Evolutionary conservation across 2,113 vertebrate genomes (phyloP).

Genomic region (Oryzias melastigma): DNA sequence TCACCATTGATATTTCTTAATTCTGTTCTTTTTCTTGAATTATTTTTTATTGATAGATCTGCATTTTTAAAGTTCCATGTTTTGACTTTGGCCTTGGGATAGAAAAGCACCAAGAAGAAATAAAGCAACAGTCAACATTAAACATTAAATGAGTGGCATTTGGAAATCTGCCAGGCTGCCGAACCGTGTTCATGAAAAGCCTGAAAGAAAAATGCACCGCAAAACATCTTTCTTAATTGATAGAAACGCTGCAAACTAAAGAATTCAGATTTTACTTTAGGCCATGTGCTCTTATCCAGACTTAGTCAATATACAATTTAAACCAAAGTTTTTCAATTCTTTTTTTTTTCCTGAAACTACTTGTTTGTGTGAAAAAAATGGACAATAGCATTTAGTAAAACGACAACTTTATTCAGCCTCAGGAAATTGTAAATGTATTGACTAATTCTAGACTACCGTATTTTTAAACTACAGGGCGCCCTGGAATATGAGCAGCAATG

Average conservation of each 20-base stretch:
- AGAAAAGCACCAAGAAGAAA: slow-evolving; percentile 9
- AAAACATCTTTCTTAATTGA: slow-evolving; percentile 5
- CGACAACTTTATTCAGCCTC: too few relatives aligned
- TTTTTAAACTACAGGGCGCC: too few relatives aligned
- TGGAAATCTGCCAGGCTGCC: neutral
- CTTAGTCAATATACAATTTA: slow-evolving; percentile 40
- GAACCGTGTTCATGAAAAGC: neutral
- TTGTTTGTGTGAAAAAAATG: too few relatives aligned
- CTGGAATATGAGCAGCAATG: too few relatives aligned
- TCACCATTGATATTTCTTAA: slow-evolving; percentile 36
- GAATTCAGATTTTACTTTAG: slow-evolving; percentile 10
- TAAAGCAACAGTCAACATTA: slow-evolving; percentile 2
- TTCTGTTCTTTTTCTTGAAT: slow-evolving; percentile 21
- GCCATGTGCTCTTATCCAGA: slow-evolving; percentile 27
- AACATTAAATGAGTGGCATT: slow-evolving; percentile 21
- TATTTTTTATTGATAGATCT: slow-evolving; percentile 24
- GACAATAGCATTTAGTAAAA: too few relatives aligned
- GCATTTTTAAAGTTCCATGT: slow-evolving; percentile 24
- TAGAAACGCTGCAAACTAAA: slow-evolving; percentile 26
- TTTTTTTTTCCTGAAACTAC: too few relatives aligned
- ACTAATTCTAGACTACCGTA: too few relatives aligned
- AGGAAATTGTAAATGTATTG: too few relatives aligned
- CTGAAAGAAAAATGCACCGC: neutral
- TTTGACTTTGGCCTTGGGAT: slow-evolving; percentile 26
- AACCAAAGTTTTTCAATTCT: slow-evolving; percentile 14